Base-by-base conservation (phyloP, 2,888 invertebrate species). In the Macaria notata region DNA sequence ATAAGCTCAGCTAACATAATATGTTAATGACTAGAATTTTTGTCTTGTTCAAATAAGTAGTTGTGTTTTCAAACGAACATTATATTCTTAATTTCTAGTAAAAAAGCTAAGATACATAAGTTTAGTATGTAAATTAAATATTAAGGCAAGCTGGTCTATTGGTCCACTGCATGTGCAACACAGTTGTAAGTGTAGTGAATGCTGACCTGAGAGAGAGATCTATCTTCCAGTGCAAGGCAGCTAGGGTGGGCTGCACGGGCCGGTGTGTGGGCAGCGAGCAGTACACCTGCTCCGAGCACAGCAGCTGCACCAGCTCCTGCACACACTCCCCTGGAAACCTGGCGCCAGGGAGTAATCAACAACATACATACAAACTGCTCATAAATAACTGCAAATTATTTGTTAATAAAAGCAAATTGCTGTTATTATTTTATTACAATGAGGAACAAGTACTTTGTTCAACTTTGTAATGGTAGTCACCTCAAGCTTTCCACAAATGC, bases 321-420 rank as follows among this genome's bases (percentile, higher is more conserved):
- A 76, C 69, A 54, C 88, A 89, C n/a, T 90, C 91, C 0, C 80
- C 66, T 1, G 82, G 73, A 56, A 91, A 90, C 50, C 91, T 91
- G 69, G 9, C 8, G 3, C n/a, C n/a, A 41, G 36, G 0, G 52
- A 55, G 0, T 3, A 49, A 46, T 4, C 30, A 43, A 39, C 7
- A 39, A 6, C 8, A 9, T 9, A 6, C 8, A 6, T n/a, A 39
- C 7, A 36, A 36, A 5, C 4, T 36, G 4, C 4, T 7, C 36
- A 36, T 5, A 36, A 4, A 5, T 36, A 36, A 36, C 36, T 36
- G 36, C 7, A 36, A 36, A 4, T 5, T 36, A 36, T 5, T 36
- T 36, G 7, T 36, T 4, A 7, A 4, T 36, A 36, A 36, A 7
- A 5, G 4, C 36, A 5, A 36, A 7, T 36, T 5, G 36, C 7